Percentiles rank a stretch among this genome's conserved stretches.
These are phyloP conservation scores for Sebastes wilsoni DNA, from an alignment of 2,797 vertebrate species.

Conservation along the genomic window DNA sequence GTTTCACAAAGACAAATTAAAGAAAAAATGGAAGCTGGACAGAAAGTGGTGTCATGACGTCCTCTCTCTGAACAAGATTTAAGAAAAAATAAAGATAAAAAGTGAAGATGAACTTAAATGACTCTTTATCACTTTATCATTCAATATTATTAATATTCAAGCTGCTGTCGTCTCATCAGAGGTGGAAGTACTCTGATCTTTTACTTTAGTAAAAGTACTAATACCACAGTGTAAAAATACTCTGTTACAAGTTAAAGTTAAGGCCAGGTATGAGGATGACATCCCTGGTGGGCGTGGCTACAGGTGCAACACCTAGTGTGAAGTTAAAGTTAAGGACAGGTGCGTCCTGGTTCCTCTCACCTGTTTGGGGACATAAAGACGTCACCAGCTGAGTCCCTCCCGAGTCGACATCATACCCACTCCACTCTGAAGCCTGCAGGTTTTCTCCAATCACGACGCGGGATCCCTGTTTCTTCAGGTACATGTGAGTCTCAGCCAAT, in stretches of 20 bases:
- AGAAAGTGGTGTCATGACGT: background rate
- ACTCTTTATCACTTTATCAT: background rate
- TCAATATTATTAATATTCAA: background rate
- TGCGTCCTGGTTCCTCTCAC: slow-evolving; percentile 35
- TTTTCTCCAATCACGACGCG: slow-evolving; percentile 78
- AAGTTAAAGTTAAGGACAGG: background rate
- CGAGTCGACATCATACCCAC: slow-evolving; percentile 76
- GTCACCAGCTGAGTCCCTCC: slow-evolving; percentile 65
- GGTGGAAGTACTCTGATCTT: background rate
- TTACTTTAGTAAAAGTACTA: background rate
- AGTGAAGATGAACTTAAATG: background rate
- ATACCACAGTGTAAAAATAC: background rate
- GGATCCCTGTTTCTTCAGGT: slow-evolving; percentile 85
- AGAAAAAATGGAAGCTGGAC: background rate
- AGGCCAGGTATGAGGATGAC: too few species aligned
- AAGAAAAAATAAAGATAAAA: background rate
- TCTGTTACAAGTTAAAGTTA: background rate
- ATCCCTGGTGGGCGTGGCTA: too few species aligned
- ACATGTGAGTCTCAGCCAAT: slow-evolving; percentile 80
- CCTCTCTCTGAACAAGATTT: background rate
- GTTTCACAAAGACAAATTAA: background rate
- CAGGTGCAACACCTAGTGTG: too few species aligned
- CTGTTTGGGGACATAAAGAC: slow-evolving; percentile 83
- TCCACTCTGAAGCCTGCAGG: slow-evolving; percentile 85
- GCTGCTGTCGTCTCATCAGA: background rate